These are phyloP conservation scores for Ranitomeya imitator DNA, from an alignment of 2,113 vertebrate genomes.

Conservation along the genomic window DNA sequence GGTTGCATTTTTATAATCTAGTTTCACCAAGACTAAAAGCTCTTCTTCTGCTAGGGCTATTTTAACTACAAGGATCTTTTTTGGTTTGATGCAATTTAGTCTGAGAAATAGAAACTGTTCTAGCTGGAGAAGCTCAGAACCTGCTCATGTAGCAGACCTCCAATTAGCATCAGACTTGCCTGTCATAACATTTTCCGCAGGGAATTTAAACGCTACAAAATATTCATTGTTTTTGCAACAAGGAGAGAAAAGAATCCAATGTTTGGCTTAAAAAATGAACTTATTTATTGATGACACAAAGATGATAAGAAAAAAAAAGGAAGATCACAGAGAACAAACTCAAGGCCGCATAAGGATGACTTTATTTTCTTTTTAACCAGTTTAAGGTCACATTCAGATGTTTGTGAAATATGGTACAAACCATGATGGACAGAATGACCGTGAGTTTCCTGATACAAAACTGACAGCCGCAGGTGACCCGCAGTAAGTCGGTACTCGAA, in stretches of 20 bases:
- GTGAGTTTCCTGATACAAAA: no score
- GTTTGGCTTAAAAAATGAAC: slow-evolving; percentile 7
- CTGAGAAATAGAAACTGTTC: neutral
- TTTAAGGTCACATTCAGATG: no score
- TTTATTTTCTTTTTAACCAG: neutral
- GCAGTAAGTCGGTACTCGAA: no score
- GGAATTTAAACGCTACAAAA: slow-evolving; percentile 54
- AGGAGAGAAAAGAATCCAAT: slow-evolving; percentile 36
- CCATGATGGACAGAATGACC: no score
- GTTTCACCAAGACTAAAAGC: neutral
- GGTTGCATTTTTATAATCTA: neutral
- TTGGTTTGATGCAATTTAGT: slow-evolving; percentile 5
- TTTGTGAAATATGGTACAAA: no score
- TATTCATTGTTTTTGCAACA: slow-evolving; percentile 60
- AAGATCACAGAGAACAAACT: neutral
- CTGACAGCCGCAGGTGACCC: no score
- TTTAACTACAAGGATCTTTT: neutral
- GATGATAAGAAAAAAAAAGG: neutral
- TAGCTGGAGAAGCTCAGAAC: slow-evolving; percentile 29
- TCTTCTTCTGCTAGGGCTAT: neutral
- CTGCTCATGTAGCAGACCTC: slow-evolving; percentile 24
- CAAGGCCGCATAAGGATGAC: neutral
- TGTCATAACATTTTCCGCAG: slow-evolving; percentile 24
- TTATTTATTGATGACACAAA: slow-evolving; percentile 44
- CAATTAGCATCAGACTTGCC: neutral